Base-by-base conservation (phyloP, 1,140 invertebrate genomes). In the Bombus confusus region DNA sequence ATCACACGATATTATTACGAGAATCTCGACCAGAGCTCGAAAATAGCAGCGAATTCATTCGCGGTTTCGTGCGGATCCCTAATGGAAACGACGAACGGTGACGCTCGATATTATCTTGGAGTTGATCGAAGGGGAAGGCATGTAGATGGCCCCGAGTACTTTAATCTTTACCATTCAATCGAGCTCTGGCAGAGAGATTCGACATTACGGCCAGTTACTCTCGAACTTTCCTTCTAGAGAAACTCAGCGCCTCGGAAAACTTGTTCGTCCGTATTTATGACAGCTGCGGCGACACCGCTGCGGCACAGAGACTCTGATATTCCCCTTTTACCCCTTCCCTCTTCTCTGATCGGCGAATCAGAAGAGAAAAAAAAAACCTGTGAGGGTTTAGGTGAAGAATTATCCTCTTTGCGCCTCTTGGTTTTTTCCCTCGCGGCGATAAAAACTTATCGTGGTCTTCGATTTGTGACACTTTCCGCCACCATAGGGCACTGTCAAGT, bases 251-350 rank as follows among this genome's bases (percentile, higher is more conserved):
- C 81, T 75, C 37, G 39, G 43, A 37, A 71, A 89, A 88, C 88
- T 89, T 88, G 79, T 76, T 89, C 79, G 76, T 82, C 78, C 76
- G 87, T 89, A 88, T 89, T 89, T 88, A 89, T 88, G 83, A 88
- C 87, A 85, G 73, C 81, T 82, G 68, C 75, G 87, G 83, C 37
- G 80, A 72, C 83, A 73, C 72, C 78, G 68, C 57, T 76, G 83
- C 41, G 77, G 64, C 83, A 74, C 41, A 52, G 74, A 78, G 83
- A 62, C 43, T 37, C 74, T 5, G 66, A 77, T 76, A 82, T 74
- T 80, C 73, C 75, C 73, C 73, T 37, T 43, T 41, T 6, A 15
- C 13, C 80, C 52, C 68, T 75, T 47, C 10, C 10, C 9, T n/a
- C 59, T 28, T 47, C 34, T 37, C 22, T 52, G 64, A 64, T 59